phyloP scores from a whole-genome alignment of 2,888 invertebrate species.

The Acleris holmiana region DNA sequence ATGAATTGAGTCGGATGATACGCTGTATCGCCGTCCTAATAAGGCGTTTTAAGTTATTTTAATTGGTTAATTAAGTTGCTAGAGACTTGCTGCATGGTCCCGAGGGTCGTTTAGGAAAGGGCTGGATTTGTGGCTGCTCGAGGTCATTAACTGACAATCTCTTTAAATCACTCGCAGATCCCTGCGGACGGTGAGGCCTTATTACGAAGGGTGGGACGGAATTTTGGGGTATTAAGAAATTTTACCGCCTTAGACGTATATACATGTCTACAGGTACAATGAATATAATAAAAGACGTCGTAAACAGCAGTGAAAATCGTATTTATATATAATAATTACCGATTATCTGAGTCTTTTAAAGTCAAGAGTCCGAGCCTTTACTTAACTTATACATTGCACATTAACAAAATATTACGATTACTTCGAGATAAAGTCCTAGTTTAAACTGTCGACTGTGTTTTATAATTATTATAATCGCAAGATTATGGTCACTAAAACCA shows the following conservation, averaged over 20 bases:
- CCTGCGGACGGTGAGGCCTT: conserved; percentile 62
- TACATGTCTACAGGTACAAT: conserved; percentile 6
- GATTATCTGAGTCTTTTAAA: too few species aligned
- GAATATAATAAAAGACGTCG: conserved; percentile 2
- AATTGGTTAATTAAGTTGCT: conserved; percentile 36
- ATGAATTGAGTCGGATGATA: conserved; percentile 17
- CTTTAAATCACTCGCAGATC: conserved; percentile 80
- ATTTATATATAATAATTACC: too few species aligned
- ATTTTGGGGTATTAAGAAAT: conserved; percentile 70
- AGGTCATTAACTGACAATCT: conserved; percentile 79
- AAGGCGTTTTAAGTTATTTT: conserved; percentile 19
- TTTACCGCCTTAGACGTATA: conserved; percentile 51
- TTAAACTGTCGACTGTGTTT: too few species aligned
- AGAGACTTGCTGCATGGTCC: conserved; percentile 47
- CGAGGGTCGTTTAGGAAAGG: conserved; percentile 64
- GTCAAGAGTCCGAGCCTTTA: too few species aligned
- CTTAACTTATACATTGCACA: too few species aligned
- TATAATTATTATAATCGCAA: too few species aligned
- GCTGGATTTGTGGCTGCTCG: conserved; percentile 72
- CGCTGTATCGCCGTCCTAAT: background rate
- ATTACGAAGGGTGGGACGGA: conserved; percentile 69
- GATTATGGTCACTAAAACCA: too few species aligned
- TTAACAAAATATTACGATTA: too few species aligned
- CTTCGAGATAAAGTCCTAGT: too few species aligned
- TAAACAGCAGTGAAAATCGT: too few species aligned